Base-by-base conservation (phyloP, 2,888 invertebrate genomes). In the Parnassius apollo region DNA sequence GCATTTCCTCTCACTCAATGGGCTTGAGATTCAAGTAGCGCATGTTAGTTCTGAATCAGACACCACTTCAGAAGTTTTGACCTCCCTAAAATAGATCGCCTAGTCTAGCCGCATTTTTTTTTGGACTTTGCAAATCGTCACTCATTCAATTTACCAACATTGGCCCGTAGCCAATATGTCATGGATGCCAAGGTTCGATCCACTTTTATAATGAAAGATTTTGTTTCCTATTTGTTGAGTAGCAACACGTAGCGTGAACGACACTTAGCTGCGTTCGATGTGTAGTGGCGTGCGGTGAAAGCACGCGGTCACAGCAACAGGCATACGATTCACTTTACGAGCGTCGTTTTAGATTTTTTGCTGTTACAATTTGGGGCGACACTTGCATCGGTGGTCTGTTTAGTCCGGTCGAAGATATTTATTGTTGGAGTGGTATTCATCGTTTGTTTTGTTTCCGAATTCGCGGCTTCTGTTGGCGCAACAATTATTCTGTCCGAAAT, bases 151-250 rank as follows among this genome's bases (percentile, higher is more conserved):
- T 83, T 81, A 74, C 74, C 76, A 75, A 66, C 69, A 73, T 85
- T 91, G 91, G 91, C 88, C 81, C 84, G 77, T 76, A 78, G 87
- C 91, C 91, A 91, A 88, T 81, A 82, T 76, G 78, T 73, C 71
- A 68, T 71, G 72, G 77, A 77, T 81, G 81, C 83, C 84, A 81
- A 81, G 77, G 78, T 80, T 75, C 76, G 78, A 74, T 81, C 80
- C 79, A 81, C 76, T 80, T 82, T 81, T 77, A 82, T 78, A 76
- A 73, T 74, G 62, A 66, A 67, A 60, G 46, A n/a, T 25, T 67
- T 69, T 69, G 74, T 68, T 69, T 72, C 70, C 73, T 78, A 77
- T 80, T 78, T 77, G 75, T 70, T 75, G 77, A 82, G 81, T 79
- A 71, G 73, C 73, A 80, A 77, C 82, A 76, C 76, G 77, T 76